phyloP scores from a whole-genome alignment of 2,113 vertebrate genomes.

The Panurus biarmicus region DNA sequence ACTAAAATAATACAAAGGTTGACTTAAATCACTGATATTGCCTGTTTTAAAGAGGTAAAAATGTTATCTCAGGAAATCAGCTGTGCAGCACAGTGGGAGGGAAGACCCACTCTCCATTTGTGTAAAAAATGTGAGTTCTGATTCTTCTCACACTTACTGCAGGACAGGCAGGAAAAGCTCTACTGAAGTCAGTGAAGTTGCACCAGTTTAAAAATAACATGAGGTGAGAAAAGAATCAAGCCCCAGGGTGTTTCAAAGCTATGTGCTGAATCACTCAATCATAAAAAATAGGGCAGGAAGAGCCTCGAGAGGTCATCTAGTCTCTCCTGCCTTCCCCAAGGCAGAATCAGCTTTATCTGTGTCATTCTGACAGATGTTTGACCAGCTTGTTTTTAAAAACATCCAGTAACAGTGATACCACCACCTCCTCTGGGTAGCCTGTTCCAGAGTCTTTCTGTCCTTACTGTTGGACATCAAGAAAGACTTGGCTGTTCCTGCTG shows the following conservation, averaged over 20 bases:
- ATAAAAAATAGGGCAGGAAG: constrained; percentile 40
- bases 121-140: neutral
- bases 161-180: neutral
- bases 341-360: constrained; percentile 31
- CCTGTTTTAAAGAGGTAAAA: neutral
- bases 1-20: neutral
- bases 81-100: neutral
- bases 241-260: constrained; percentile 34
- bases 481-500: neutral
- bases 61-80: neutral
- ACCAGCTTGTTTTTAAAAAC: constrained; percentile 30
- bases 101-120: neutral
- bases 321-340: constrained; percentile 29
- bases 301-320: constrained; percentile 33
- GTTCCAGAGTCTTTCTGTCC: neutral
- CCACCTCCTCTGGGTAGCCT: neutral
- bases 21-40: neutral
- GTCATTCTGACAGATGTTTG: constrained; percentile 34
- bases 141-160: neutral
- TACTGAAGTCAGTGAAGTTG: constrained; percentile 20
- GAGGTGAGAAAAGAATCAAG: constrained; percentile 35
- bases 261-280: constrained; percentile 46
- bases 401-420: neutral
- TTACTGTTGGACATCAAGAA: neutral
- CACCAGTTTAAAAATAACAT: constrained; percentile 48